Percentiles rank a stretch among this genome's conserved stretches.
Evolutionary conservation across 2,797 vertebrate species (phyloP).

Genomic region (Macroramphosus scolopax): DNA sequence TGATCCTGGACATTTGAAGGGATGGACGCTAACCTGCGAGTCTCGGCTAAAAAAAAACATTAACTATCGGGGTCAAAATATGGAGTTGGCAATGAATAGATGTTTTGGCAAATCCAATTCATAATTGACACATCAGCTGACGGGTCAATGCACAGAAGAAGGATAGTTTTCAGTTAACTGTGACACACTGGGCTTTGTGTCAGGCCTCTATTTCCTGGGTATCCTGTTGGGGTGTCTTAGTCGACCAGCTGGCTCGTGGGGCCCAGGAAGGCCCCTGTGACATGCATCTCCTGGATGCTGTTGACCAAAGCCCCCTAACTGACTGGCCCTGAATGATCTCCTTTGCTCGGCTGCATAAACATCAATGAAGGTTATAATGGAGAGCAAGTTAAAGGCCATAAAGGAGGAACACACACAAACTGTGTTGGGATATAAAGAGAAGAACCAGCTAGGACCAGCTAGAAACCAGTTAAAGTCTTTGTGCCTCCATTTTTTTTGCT

Average conservation of each 20-base stretch:
- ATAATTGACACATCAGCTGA: slow-evolving; percentile 64
- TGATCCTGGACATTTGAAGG: no score
- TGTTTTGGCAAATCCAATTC: slow-evolving; percentile 37
- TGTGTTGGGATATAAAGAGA: slow-evolving; percentile 63
- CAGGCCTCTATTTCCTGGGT: slow-evolving; percentile 49
- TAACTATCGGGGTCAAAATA: slow-evolving; percentile 1
- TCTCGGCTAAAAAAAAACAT: no score
- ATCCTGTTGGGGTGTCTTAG: slow-evolving; percentile 40
- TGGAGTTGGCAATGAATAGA: slow-evolving; percentile 17
- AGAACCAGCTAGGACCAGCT: slow-evolving; percentile 82
- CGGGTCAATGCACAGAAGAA: slow-evolving; percentile 40
- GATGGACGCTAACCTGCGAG: no score
- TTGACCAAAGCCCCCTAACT: slow-evolving; percentile 52
- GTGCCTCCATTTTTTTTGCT: slow-evolving; percentile 65
- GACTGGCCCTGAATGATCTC: slow-evolving; percentile 64
- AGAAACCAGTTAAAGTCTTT: slow-evolving; percentile 76
- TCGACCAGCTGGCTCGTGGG: slow-evolving; percentile 57
- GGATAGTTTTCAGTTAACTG: slow-evolving; percentile 27
- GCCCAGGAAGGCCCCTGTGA: slow-evolving; percentile 60
- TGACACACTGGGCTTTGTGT: slow-evolving; percentile 63
- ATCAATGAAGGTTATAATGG: slow-evolving; percentile 40
- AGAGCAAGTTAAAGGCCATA: slow-evolving; percentile 42
- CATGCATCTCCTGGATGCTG: slow-evolving; percentile 67
- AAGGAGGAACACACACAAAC: slow-evolving; percentile 57
- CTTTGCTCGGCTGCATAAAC: slow-evolving; percentile 65